phyloP scores from a whole-genome alignment of 30 jellyfish, hydroid and myxozoan genomes.

The Turritopsis rubra region DNA sequence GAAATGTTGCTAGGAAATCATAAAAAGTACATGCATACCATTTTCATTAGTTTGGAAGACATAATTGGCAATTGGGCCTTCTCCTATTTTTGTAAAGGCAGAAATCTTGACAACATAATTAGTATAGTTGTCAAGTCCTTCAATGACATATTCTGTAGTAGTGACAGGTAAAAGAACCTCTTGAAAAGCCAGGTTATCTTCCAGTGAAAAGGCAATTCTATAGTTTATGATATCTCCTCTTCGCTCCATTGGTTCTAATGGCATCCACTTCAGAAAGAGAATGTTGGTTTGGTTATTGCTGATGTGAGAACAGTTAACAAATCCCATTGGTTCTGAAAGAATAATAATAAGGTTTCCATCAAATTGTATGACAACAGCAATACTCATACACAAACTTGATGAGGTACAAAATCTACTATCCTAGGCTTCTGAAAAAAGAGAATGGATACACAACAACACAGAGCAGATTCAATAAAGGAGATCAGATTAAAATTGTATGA shows the following conservation, averaged over 20 bases:
- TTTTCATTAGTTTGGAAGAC: conserved; percentile 1
- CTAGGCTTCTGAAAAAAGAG: not conserved
- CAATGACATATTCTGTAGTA: not conserved
- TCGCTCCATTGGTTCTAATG: not conserved
- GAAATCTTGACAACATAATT: not conserved
- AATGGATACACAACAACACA: not conserved
- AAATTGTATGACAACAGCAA: not conserved
- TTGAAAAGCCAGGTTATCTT: not conserved
- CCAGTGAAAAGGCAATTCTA: not conserved
- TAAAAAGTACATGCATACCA: not conserved
- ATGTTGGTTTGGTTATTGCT: not conserved
- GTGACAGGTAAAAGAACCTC: not conserved
- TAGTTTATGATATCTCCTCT: not conserved
- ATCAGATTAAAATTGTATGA: not conserved
- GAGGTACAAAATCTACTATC: not conserved
- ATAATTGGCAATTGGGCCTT: not conserved
- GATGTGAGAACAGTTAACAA: not conserved
- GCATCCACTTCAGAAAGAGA: not conserved
- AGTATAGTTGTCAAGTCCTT: not conserved
- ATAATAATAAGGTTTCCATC: not conserved
- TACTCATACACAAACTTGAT: not conserved
- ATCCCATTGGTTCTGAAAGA: conserved; percentile 8
- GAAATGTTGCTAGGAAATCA: not conserved
- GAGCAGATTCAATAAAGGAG: not conserved
- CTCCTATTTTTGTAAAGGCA: not conserved